Conservation (phyloP, 2,888 invertebrate species). For the Steinernema carpocapsae region DNA sequence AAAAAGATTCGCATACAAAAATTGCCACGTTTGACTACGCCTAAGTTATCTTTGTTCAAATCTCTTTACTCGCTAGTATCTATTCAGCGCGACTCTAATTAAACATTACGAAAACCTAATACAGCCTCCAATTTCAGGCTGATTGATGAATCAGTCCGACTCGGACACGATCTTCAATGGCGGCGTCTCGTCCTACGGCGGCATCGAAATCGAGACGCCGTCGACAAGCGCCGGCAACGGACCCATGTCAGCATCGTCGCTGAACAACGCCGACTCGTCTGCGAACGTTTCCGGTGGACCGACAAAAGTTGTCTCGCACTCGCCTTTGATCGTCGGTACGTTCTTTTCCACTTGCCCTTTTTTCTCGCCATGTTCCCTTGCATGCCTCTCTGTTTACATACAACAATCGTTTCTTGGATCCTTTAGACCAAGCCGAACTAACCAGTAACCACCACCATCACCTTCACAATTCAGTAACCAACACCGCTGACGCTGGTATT, state of each 20-base stretch:
- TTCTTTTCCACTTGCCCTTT: neutral
- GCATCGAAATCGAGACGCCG: slow-evolving; percentile 28
- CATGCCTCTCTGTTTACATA: slow-evolving; percentile 29
- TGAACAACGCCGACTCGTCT: neutral
- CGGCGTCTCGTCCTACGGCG: slow-evolving; percentile 25
- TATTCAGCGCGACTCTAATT: no score
- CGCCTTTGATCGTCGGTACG: slow-evolving; percentile 23
- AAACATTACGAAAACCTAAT: no score
- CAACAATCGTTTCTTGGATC: slow-evolving; percentile 1
- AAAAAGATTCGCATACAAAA: no score
- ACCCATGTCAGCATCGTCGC: neutral
- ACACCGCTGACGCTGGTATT: neutral
- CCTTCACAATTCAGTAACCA: neutral
- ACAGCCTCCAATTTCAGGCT: neutral
- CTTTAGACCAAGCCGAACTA: slow-evolving; percentile 25
- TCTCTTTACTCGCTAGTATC: no score
- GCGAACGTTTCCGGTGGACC: slow-evolving; percentile 1
- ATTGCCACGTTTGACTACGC: no score
- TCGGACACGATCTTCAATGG: slow-evolving; percentile 30
- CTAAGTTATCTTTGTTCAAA: no score
- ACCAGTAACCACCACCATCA: slow-evolving; percentile 17
- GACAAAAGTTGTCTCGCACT: slow-evolving; percentile 18
- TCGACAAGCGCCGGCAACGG: slow-evolving; percentile 13
- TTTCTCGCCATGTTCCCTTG: neutral
- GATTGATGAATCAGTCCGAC: slow-evolving; percentile 23